Evolutionary conservation across 2,797 vertebrate species (phyloP).

Genomic region (Rhincodon typus): DNA sequence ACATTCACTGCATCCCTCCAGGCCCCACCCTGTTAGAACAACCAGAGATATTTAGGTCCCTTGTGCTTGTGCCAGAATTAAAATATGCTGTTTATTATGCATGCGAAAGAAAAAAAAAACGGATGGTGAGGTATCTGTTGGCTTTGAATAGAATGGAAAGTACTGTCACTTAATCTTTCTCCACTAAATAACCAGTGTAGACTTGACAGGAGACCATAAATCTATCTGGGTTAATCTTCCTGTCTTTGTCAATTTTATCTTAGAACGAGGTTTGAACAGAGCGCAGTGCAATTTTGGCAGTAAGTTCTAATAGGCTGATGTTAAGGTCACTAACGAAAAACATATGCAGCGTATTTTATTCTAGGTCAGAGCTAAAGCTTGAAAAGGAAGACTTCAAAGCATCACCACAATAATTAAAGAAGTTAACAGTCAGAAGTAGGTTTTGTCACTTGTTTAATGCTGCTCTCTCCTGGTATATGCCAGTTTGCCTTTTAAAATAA

Average conservation of each 20-base stretch:
- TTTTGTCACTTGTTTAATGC: background rate
- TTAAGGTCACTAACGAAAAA: background rate
- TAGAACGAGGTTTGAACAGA: background rate
- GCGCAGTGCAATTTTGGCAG: background rate
- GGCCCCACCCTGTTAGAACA: background rate
- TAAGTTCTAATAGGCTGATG: background rate
- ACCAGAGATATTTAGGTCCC: background rate
- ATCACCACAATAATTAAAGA: background rate
- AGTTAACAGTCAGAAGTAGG: background rate
- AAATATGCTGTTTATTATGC: conserved; percentile 86
- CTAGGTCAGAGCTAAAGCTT: background rate
- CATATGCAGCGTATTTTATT: background rate
- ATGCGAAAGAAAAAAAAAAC: conserved; percentile 90
- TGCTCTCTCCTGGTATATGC: background rate
- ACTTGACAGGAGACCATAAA: background rate
- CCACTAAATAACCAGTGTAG: background rate
- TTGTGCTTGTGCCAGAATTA: conserved; percentile 64
- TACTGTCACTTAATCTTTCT: background rate
- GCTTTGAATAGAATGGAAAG: conserved; percentile 75
- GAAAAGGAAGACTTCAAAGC: background rate
- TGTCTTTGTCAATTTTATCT: background rate
- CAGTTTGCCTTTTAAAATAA: background rate
- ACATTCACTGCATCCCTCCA: too few species aligned
- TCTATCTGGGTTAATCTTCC: background rate
- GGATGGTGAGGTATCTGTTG: conserved; percentile 70